Conservation (phyloP, 2,113 vertebrate genomes). For the Miniopterus natalensis region DNA sequence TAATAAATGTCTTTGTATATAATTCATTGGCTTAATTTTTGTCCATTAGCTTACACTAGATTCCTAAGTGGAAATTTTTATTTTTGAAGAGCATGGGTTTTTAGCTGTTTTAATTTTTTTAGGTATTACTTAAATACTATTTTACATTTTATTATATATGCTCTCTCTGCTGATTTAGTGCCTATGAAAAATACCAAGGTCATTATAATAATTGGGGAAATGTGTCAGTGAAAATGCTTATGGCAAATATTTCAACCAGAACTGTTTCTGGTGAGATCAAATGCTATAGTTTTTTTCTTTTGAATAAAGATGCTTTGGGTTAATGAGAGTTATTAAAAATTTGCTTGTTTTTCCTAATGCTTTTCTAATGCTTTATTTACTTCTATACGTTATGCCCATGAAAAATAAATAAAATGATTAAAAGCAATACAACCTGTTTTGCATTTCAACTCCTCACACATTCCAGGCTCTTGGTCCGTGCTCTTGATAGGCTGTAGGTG, state of each 20-base stretch:
- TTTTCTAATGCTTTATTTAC: not conserved
- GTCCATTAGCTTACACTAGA: not conserved
- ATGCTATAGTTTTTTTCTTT: not conserved
- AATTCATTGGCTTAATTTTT: conserved; percentile 36
- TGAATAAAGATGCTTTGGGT: not conserved
- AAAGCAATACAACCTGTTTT: not conserved
- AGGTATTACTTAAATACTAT: not conserved
- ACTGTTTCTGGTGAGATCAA: not conserved
- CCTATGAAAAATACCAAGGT: not conserved
- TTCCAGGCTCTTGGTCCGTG: not conserved
- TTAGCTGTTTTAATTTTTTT: not conserved
- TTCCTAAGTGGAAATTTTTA: not conserved
- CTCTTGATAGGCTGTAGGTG: not conserved
- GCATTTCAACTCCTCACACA: not conserved
- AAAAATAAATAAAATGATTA: not conserved
- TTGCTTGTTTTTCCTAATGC: not conserved
- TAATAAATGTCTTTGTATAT: conserved; percentile 4
- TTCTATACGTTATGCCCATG: not conserved
- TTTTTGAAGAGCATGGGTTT: conserved; percentile 39
- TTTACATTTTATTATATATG: not conserved
- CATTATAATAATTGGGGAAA: conserved; percentile 20
- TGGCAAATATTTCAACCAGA: not conserved
- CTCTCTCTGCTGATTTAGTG: not conserved
- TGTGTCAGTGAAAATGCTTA: conserved; percentile 6
- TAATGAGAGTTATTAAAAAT: not conserved